Evolutionary conservation across 2,888 invertebrate species (phyloP), one percentile per base, ranked within the genome.

Genomic region (Isotomurus palustris): DNA sequence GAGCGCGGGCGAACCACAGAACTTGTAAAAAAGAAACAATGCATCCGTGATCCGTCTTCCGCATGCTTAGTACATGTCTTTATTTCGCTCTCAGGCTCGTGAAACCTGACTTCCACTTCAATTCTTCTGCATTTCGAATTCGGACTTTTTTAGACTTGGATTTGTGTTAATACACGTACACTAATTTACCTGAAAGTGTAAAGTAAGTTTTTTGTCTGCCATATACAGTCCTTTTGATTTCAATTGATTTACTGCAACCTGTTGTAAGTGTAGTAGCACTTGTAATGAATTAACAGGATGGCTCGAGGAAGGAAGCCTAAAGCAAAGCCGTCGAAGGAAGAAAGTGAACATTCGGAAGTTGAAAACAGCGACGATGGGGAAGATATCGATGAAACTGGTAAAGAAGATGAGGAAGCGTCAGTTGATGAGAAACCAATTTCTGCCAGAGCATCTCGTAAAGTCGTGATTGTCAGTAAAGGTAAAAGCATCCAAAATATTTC

Each of bases 391-490:
- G 5, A 22, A 2, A 40, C 45, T 21, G 22, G 24, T 19, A 29
- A 43, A 14, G 58, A 54, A 3, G 41, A 29, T 1, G 53, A 29
- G 22, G 51, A 54, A 5, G 32, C 19, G 19, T 55, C 56, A 14
- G 50, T 41, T 41, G 57, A 56, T 29, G 24, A 35, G 19, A 53
- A 58, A 14, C 60, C 60, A 1, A 40, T 24, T 0, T 58, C 65
- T 1, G 44, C 53, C 1, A 24, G 45, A 28, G 27, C 45, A 10
- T 29, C 28, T 6, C 53, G 38, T 21, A 67, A 67, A 48, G 32
- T 65, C 6, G 24, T 65, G 1, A 3, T 60, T 19, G 48, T 49
- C 10, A 57, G 57, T n/a, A 55, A 62, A 58, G 59, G 62, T 66
- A 53, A 29, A 12, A n/a, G n/a, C 29, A 25, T 44, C 32, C 45